These are phyloP conservation scores for Formica aserva DNA, from an alignment of 2,888 invertebrate genomes.

Conservation along the genomic window DNA sequence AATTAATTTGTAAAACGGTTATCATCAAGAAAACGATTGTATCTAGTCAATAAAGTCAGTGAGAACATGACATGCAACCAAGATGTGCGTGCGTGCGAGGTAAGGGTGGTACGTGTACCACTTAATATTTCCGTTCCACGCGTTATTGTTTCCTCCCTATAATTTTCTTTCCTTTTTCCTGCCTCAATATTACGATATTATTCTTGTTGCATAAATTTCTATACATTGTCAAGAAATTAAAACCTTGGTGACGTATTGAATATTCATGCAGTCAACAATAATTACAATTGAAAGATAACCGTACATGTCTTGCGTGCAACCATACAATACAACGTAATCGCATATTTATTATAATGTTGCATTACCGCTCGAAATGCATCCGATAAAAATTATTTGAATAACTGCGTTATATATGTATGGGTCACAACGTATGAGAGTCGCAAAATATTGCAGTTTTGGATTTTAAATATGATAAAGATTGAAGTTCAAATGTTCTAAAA, in stretches of 20 bases:
- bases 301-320: slow-evolving; percentile 27
- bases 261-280: slow-evolving; percentile 17
- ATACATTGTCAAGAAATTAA: slow-evolving; percentile 42
- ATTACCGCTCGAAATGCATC: neutral
- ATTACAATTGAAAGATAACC: slow-evolving; percentile 30
- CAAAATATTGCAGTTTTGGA: neutral
- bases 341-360: neutral
- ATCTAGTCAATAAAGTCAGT: slow-evolving; percentile 23
- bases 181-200: slow-evolving; percentile 35
- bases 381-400: slow-evolving; percentile 2
- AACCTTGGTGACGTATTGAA: slow-evolving; percentile 41
- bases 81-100: slow-evolving; percentile 43
- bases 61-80: slow-evolving; percentile 40
- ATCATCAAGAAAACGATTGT: slow-evolving; percentile 15
- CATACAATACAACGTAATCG: slow-evolving; percentile 7
- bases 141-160: slow-evolving; percentile 37
- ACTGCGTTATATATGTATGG: neutral
- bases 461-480: neutral
- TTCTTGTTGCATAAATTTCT: slow-evolving; percentile 37
- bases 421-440: neutral
- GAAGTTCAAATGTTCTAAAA: neutral
- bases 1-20: slow-evolving; percentile 30
- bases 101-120: slow-evolving; percentile 33
- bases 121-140: slow-evolving; percentile 43
- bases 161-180: slow-evolving; percentile 12